phyloP scores from a whole-genome alignment of 2,113 vertebrate genomes.

The Alligator sinensis region DNA sequence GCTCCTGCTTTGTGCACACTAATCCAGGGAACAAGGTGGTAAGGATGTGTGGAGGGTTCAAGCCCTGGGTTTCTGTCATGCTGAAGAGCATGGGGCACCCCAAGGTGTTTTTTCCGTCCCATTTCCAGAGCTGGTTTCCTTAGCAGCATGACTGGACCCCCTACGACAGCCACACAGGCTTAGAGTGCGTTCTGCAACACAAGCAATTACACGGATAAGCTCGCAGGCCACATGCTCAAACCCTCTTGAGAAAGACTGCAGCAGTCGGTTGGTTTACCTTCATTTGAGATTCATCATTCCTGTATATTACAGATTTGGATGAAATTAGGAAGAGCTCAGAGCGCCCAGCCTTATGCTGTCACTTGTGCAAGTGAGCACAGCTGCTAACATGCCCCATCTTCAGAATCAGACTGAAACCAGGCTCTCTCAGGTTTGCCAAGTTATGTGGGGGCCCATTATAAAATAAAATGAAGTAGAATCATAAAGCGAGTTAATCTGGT shows the following conservation, averaged over 20 bases:
- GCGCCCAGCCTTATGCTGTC: too few species aligned
- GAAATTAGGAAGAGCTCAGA: background rate
- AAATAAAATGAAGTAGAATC: background rate
- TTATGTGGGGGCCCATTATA: background rate
- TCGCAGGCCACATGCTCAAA: background rate
- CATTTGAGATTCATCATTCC: background rate
- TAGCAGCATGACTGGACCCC: too few species aligned
- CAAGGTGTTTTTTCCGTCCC: too few species aligned
- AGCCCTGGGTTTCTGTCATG: too few species aligned
- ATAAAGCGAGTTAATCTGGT: background rate
- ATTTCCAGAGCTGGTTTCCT: too few species aligned
- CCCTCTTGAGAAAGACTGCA: background rate
- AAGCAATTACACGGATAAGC: conserved; percentile 6
- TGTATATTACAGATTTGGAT: background rate
- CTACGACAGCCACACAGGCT: too few species aligned
- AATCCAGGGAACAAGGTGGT: too few species aligned
- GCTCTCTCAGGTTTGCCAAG: background rate
- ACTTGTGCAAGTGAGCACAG: background rate
- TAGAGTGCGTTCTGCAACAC: background rate
- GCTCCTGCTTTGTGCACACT: too few species aligned
- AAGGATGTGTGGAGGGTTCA: too few species aligned
- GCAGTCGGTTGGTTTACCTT: background rate
- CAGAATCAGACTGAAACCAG: background rate
- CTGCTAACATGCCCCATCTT: background rate
- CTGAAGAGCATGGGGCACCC: too few species aligned